A percentile compares a stretch with the other conserved stretches of the same genome.
These are phyloP conservation scores for Xyrauchen texanus DNA, from an alignment of 2,113 vertebrate species.

Conservation along the genomic window DNA sequence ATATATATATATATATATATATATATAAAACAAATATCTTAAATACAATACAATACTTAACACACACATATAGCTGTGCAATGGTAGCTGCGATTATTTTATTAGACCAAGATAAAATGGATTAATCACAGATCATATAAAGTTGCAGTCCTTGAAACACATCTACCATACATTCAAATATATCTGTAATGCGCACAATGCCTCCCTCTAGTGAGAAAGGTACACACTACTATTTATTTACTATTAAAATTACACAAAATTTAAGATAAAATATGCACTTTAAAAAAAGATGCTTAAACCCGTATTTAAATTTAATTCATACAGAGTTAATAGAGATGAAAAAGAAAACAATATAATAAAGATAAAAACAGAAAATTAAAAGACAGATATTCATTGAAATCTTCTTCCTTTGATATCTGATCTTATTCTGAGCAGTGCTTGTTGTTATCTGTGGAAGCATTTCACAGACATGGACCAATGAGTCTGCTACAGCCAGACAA, in stretches of 20 bases:
- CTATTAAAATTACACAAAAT: too few relatives aligned
- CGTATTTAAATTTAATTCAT: too few relatives aligned
- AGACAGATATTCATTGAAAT: too few relatives aligned
- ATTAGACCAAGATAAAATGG: background rate
- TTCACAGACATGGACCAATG: background rate
- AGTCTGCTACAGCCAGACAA: conserved; percentile 12
- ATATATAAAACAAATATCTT: too few relatives aligned
- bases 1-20: too few relatives aligned
- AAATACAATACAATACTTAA: background rate
- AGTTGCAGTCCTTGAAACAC: background rate
- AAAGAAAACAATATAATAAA: too few relatives aligned
- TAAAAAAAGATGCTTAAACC: too few relatives aligned
- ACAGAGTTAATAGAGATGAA: too few relatives aligned
- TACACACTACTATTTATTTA: background rate
- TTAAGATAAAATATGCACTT: too few relatives aligned
- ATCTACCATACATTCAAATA: background rate
- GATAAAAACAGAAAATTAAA: too few relatives aligned
- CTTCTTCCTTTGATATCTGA: background rate
- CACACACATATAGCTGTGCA: background rate
- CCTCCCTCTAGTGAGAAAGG: conserved; percentile 7
- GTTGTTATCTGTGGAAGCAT: background rate
- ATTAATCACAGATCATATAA: background rate
- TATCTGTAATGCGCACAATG: background rate
- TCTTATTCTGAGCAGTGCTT: background rate
- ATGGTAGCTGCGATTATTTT: background rate